Conservation (phyloP, 2,797 vertebrate genomes). For the Xiphophorus birchmanni region DNA sequence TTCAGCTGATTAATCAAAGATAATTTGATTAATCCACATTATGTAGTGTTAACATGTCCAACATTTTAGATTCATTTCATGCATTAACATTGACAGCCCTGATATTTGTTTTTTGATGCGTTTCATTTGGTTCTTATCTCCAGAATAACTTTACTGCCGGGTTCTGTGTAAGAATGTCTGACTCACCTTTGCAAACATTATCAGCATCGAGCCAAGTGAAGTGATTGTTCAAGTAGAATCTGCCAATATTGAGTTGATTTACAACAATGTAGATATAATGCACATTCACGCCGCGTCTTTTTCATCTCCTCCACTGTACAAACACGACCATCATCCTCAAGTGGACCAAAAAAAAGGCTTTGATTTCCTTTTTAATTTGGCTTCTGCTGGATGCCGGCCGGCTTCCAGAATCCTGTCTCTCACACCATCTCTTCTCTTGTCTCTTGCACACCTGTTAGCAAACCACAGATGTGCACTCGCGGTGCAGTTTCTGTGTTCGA, state of each 20-base stretch:
- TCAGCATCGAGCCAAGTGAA: conserved; percentile 20
- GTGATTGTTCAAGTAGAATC: conserved; percentile 21
- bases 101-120: neutral
- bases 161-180: neutral
- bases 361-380: conserved; percentile 66
- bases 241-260: conserved; percentile 29
- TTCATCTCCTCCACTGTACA: conserved; percentile 16
- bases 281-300: conserved; percentile 18
- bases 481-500: conserved; percentile 80
- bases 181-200: conserved; percentile 12
- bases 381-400: conserved; percentile 39
- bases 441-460: conserved; percentile 89
- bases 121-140: neutral
- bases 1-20: no score
- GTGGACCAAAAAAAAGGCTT: conserved; percentile 56
- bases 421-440: conserved; percentile 53
- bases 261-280: conserved; percentile 39
- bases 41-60: no score
- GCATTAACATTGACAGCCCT: neutral
- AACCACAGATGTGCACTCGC: conserved; percentile 82
- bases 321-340: conserved; percentile 60
- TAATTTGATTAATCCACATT: no score
- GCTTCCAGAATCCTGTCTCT: conserved; percentile 54
- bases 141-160: neutral
- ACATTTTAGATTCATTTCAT: no score